Base-by-base conservation (phyloP, 2,888 invertebrate species). In the Malthinus flaveolus region DNA sequence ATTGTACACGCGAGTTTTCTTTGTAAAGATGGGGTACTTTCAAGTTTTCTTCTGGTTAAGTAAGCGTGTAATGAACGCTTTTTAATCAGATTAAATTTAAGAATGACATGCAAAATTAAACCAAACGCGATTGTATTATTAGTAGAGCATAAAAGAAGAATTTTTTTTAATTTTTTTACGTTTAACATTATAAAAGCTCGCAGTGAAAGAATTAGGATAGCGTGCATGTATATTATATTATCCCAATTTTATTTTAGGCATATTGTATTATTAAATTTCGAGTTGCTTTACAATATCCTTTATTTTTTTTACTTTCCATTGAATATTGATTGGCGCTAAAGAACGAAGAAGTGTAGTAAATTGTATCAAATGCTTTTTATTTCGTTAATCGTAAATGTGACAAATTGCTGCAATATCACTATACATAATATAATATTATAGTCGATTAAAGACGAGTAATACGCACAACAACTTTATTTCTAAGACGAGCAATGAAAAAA, bases 31-130 rank as follows among this genome's bases (percentile, higher is more conserved):
- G 23, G 23, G 23, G 23, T 23, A 42, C 23, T n/a, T 42, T 42
- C 39, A 42, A 15, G 9, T 15, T 42, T 23, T 13, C 13, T 52
- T 52, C 31, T 48, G 54, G 47, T 54, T 48, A 39, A 46, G 36
- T 47, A 48, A 47, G 47, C 54, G 32, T 48, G 48, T 48, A 54
- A 54, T 54, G 54, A 54, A 47, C 54, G 47, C 36, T 47, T 54
- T 42, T 9, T 54, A 54, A 54, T 54, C 54, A 36, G 47, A 54
- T 48, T 37, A 39, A 33, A 32, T 37, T 46, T 54, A 37, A 32
- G 39, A 54, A 48, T 48, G 54, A 33, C 31, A 37, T 15, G 36
- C 32, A 13, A 47, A 54, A 54, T 54, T 54, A 54, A 36, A 46
- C 39, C 11, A 10, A 33, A 47, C 15, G 23, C 5, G 5, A 37